Evolutionary conservation across 2,888 invertebrate species (phyloP).

Genomic region (Thyatira batis): DNA sequence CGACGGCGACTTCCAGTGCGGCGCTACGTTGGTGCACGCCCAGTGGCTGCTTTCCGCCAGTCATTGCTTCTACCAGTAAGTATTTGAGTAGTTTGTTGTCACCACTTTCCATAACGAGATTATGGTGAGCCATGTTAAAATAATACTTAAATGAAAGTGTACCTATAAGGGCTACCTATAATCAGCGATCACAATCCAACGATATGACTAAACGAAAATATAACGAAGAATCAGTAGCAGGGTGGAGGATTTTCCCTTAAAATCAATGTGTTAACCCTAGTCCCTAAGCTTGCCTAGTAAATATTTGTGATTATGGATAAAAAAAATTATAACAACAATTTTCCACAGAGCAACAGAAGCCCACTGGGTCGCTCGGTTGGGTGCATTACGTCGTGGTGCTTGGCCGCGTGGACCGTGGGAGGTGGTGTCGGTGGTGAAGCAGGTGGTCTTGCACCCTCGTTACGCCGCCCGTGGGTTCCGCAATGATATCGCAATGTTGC

Average conservation of each 20-base stretch:
- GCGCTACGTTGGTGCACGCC: conserved; percentile 87
- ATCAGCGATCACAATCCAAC: too few species aligned
- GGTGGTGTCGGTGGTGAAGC: conserved; percentile 84
- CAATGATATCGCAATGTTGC: conserved; percentile 88
- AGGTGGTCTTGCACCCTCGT: conserved; percentile 86
- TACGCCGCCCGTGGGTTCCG: conserved; percentile 89
- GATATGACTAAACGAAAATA: too few species aligned
- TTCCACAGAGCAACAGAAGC: conserved; percentile 85
- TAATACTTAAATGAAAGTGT: too few species aligned
- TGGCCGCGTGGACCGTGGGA: conserved; percentile 90
- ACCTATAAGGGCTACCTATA: too few species aligned
- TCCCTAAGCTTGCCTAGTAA: too few species aligned
- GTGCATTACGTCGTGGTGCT: conserved; percentile 87
- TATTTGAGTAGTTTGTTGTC: conserved; percentile 27
- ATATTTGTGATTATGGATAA: too few species aligned
- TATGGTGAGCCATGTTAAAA: too few species aligned
- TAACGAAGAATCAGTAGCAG: too few species aligned
- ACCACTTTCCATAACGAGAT: not conserved
- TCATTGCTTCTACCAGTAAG: conserved; percentile 91
- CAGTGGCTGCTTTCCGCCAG: conserved; percentile 91
- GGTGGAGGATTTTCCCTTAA: too few species aligned
- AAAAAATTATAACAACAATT: too few species aligned
- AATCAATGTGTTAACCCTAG: too few species aligned
- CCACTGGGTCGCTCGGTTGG: conserved; percentile 91
- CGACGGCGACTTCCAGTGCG: conserved; percentile 93